phyloP scores from a whole-genome alignment of 2,113 vertebrate species.

The Bos indicus region DNA sequence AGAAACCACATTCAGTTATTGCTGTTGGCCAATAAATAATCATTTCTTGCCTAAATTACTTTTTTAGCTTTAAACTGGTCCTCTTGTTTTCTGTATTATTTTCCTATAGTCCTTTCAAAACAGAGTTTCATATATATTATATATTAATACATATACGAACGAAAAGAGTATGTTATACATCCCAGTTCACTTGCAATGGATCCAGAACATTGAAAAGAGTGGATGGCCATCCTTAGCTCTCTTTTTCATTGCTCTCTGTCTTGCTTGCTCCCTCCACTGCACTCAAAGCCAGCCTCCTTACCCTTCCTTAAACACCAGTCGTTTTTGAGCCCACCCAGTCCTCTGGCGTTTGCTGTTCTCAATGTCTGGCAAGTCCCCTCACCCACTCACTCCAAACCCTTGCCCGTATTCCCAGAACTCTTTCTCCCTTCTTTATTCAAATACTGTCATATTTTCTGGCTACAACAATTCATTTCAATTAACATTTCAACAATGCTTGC shows the following conservation, averaged over 20 bases:
- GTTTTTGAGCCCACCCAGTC: fast-evolving
- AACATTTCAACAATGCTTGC: background rate
- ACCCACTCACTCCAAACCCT: background rate
- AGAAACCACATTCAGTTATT: background rate
- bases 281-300: background rate
- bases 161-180: background rate
- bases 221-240: background rate
- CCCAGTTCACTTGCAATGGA: background rate
- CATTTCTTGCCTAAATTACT: background rate
- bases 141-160: background rate
- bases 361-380: background rate
- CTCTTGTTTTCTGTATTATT: background rate
- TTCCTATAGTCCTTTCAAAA: background rate
- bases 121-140: background rate
- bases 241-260: background rate
- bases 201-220: background rate
- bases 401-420: background rate
- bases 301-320: background rate
- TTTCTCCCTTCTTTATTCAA: background rate
- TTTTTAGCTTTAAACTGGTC: background rate
- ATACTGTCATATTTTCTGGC: background rate
- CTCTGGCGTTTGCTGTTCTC: background rate
- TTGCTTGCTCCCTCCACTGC: fast-evolving
- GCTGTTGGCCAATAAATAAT: background rate
- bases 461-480: background rate